These are phyloP conservation scores for Lycaon pictus DNA, from an alignment of 2,113 vertebrate genomes.

Conservation along the genomic window DNA sequence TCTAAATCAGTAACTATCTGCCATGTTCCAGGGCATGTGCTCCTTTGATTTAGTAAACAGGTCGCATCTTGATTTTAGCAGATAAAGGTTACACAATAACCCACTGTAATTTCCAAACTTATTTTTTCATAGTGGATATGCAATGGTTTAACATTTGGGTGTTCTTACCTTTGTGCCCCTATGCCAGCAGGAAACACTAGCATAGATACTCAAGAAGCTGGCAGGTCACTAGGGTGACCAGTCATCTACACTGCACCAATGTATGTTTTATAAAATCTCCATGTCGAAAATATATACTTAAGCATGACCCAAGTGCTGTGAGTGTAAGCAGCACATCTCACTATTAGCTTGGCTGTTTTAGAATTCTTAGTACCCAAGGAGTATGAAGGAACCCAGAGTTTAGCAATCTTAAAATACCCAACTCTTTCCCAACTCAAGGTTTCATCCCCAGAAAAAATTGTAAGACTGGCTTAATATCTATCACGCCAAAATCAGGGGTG, in stretches of 20 bases:
- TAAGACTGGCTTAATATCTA: not conserved
- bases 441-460: not conserved
- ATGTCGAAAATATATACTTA: not conserved
- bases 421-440: not conserved
- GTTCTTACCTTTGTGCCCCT: not conserved
- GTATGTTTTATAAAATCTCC: not conserved
- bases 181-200: not conserved
- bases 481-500: not conserved
- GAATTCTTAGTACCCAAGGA: not conserved
- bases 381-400: not conserved
- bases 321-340: not conserved
- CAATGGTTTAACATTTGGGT: not conserved
- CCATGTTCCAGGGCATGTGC: not conserved
- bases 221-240: not conserved
- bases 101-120: not conserved
- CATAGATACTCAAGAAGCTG: not conserved
- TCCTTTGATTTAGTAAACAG: not conserved
- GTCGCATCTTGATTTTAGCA: not conserved
- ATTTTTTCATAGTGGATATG: not conserved
- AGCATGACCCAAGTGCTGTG: not conserved
- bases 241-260: not conserved
- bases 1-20: not conserved
- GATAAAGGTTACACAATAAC: not conserved
- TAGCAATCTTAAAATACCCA: not conserved
- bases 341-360: not conserved